Conservation (phyloP, 1,140 invertebrate genomes). For the Eurosta solidaginis region DNA sequence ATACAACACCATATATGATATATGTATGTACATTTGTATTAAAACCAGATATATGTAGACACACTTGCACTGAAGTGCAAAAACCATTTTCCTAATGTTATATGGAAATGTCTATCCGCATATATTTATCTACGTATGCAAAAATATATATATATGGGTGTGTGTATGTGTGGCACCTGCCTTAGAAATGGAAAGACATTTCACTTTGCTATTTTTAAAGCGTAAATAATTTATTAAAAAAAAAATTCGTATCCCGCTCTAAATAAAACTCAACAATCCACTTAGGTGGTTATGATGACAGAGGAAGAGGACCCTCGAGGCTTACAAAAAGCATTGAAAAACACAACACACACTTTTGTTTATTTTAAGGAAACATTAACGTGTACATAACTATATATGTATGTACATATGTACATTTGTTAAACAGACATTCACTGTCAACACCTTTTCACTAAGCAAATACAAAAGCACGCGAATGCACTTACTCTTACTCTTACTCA, state of each 20-base stretch:
- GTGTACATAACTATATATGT: neutral
- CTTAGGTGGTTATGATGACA: neutral
- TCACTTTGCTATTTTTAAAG: too few species aligned
- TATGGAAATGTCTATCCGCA: too few species aligned
- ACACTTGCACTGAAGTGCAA: too few species aligned
- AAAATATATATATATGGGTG: neutral
- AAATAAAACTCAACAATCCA: neutral
- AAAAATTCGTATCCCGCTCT: neutral
- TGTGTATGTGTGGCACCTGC: too few species aligned
- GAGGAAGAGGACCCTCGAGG: neutral
- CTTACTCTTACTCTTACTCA: too few species aligned
- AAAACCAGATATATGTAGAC: too few species aligned
- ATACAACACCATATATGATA: too few species aligned
- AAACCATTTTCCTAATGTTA: too few species aligned
- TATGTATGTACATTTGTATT: too few species aligned
- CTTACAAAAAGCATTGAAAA: neutral
- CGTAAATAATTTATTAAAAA: neutral
- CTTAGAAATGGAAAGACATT: too few species aligned
- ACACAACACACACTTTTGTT: too few species aligned
- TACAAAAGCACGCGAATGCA: neutral
- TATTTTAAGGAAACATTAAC: too few species aligned
- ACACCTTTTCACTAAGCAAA: neutral
- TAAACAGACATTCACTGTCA: neutral
- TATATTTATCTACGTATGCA: neutral
- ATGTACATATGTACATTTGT: neutral